Evolutionary conservation across 2,888 invertebrate genomes (phyloP).

Genomic region (Pegoplata infirma): DNA sequence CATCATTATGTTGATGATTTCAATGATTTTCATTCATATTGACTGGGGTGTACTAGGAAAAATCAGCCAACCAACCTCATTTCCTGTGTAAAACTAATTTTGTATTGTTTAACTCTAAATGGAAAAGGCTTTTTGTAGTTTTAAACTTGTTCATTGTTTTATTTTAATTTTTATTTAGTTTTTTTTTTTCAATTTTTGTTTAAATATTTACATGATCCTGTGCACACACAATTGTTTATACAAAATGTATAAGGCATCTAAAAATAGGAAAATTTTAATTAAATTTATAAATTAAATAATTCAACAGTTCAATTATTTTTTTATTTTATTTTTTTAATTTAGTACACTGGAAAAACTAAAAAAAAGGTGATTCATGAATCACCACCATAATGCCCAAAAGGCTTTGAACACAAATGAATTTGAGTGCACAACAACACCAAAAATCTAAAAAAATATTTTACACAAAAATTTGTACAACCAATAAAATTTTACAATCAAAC

Average conservation of each 20-base stretch:
- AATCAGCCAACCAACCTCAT: neutral
- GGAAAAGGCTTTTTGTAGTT: neutral
- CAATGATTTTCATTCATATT: neutral
- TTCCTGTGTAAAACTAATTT: neutral
- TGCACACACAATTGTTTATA: neutral
- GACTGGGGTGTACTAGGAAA: too few relatives aligned
- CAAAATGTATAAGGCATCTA: neutral
- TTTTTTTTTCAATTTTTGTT: neutral
- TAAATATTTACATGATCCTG: neutral
- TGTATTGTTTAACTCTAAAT: neutral
- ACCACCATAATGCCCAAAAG: too few relatives aligned
- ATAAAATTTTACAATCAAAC: too few relatives aligned
- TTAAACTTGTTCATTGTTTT: neutral
- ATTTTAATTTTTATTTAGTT: neutral
- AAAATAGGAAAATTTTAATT: neutral
- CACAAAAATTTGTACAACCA: too few relatives aligned
- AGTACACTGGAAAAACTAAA: neutral
- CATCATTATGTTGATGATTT: neutral
- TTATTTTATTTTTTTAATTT: neutral
- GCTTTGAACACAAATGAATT: too few relatives aligned
- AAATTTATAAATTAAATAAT: neutral
- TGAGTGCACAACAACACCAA: too few relatives aligned
- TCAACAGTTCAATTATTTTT: neutral
- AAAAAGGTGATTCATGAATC: neutral
- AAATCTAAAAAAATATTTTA: too few relatives aligned